Percentiles rank a stretch among this genome's conserved stretches.
phyloP scores from a whole-genome alignment of 2,888 invertebrate species.

The Oconnorella tubifera region DNA sequence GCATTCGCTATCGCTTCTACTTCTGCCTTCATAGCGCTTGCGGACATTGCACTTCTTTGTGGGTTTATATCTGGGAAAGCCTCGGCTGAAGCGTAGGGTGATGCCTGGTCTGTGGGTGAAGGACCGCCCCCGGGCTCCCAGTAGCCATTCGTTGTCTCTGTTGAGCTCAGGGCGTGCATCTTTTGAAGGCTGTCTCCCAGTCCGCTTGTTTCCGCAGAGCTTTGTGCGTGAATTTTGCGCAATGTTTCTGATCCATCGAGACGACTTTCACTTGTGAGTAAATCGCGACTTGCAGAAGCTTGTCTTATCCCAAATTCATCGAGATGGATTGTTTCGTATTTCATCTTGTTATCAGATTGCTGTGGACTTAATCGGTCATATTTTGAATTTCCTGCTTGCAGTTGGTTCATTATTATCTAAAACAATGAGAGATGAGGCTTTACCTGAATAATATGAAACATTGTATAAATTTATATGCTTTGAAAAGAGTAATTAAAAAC shows the following conservation, averaged over 20 bases:
- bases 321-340: no score
- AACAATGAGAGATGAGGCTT: no score
- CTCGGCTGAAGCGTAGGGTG: neutral
- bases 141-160: constrained; percentile 33
- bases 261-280: no score
- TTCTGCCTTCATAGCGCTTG: neutral
- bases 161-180: constrained; percentile 34
- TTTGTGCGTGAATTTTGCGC: constrained; percentile 33
- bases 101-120: constrained; percentile 8
- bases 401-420: no score
- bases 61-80: neutral
- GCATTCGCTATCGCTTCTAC: neutral
- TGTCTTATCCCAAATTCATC: no score
- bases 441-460: no score
- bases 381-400: no score
- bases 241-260: constrained; percentile 13
- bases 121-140: constrained; percentile 22
- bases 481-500: no score
- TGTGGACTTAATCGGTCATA: no score
- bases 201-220: constrained; percentile 33
- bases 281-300: no score
- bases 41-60: neutral
- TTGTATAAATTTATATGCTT: no score
- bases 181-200: constrained; percentile 29
- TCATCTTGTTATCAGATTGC: no score